Evolutionary conservation across 1,140 invertebrate species (phyloP).

Genomic region (Trichonephila inaurata): DNA sequence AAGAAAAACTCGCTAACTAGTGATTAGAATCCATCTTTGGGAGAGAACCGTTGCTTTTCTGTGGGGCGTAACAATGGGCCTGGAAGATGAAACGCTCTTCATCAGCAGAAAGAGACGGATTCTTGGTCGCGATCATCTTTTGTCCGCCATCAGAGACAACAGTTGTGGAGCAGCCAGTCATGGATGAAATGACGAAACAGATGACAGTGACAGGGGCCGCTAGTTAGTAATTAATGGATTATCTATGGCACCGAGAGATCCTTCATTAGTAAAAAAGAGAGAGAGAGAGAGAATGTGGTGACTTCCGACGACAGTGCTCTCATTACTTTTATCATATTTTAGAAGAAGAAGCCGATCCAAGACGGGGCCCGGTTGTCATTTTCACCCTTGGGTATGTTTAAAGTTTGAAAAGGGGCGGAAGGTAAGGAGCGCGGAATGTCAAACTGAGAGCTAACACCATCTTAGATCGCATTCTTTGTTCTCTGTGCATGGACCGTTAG

Average conservation of each 20-base stretch:
- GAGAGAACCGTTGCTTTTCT: neutral
- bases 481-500: too few species aligned
- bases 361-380: slow-evolving; percentile 42
- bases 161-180: slow-evolving; percentile 59
- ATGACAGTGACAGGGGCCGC: slow-evolving; percentile 67
- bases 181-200: slow-evolving; percentile 74
- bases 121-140: slow-evolving; percentile 34
- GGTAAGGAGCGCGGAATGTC: neutral
- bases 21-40: neutral
- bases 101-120: slow-evolving; percentile 41
- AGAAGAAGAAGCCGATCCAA: slow-evolving; percentile 57
- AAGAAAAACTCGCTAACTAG: too few species aligned
- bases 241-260: slow-evolving; percentile 67
- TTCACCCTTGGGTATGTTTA: slow-evolving; percentile 50
- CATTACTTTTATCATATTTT: slow-evolving; percentile 74
- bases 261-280: slow-evolving; percentile 55
- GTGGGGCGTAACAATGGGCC: neutral
- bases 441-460: slow-evolving; percentile 27
- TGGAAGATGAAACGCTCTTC: neutral
- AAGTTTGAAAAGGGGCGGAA: slow-evolving; percentile 17
- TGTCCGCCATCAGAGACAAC: slow-evolving; percentile 63
- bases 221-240: slow-evolving; percentile 73
- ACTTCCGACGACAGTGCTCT: slow-evolving; percentile 52
- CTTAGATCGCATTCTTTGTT: neutral
- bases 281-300: neutral